Conservation (phyloP, 2,888 invertebrate species). For the Cataglyphis livida region DNA sequence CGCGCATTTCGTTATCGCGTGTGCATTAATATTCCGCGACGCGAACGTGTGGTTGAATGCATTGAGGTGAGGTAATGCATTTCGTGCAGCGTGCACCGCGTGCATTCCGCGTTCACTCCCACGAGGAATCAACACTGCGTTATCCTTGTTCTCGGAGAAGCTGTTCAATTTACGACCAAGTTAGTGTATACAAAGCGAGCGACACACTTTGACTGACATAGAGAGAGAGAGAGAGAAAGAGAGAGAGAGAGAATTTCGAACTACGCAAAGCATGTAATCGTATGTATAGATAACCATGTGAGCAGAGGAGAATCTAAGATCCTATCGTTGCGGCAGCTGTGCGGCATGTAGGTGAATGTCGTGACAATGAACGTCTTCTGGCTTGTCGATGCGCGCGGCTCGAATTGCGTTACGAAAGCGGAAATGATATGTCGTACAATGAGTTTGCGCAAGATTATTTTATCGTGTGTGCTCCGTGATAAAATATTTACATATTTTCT, state of each 20-base stretch:
- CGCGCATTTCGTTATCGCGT: background rate
- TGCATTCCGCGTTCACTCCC: constrained; percentile 54
- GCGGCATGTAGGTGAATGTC: constrained; percentile 66
- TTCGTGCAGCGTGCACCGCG: background rate
- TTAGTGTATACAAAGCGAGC: constrained; percentile 69
- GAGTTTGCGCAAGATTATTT: constrained; percentile 22
- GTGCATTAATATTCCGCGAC: constrained; percentile 58
- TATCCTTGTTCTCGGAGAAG: constrained; percentile 60
- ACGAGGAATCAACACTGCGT: constrained; percentile 69
- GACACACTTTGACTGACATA: constrained; percentile 24
- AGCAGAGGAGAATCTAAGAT: constrained; percentile 59
- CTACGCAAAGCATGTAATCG: constrained; percentile 67
- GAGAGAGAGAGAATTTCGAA: constrained; percentile 58
- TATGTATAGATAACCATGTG: constrained; percentile 53
- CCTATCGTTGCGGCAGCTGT: constrained; percentile 68
- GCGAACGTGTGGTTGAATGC: constrained; percentile 38
- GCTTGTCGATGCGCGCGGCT: constrained; percentile 16
- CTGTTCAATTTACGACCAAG: constrained; percentile 76
- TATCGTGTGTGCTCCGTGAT: constrained; percentile 5
- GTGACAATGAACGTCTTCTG: constrained; percentile 42
- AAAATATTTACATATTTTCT: background rate
- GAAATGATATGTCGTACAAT: constrained; percentile 8
- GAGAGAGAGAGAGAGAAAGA: constrained; percentile 16
- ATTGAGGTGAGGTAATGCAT: constrained; percentile 40
- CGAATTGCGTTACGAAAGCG: constrained; percentile 14